Evolutionary conservation across 2,113 vertebrate species (phyloP), one percentile per base, ranked within the genome.

Genomic region (Vidua chalybeata): DNA sequence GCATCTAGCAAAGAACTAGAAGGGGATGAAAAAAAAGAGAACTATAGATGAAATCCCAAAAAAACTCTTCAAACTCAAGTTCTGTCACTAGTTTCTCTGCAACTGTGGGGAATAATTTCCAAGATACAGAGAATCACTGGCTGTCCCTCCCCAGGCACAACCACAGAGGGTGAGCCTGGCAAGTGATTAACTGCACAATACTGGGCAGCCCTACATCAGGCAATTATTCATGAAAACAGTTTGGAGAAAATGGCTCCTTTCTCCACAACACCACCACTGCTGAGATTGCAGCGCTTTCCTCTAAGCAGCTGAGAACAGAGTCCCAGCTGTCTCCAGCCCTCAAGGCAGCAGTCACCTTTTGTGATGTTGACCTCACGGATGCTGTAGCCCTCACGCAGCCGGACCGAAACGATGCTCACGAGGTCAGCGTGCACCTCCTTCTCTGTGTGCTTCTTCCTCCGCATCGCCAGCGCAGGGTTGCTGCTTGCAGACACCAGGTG

Each of bases 401-500:
- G 97, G 15, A 99, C 99, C 0, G 99, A 99, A 64, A 99, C 98
- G 2, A 99, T 98, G 93, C 99, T 99, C 93, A 99, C 98, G 11
- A 99, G 95, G 94, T 99, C 98, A 9, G 99, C 99, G 0, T 98
- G 98, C 81, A 99, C 98, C 87, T 99, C 99, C 87, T 99, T 99
- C 97, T 99, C 99, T 0, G 99, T 98, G 96, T 99, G 99, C 94
- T 99, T 99, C 97, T 99, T 99, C 90, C 99, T 98, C 43, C 99
- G 98, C 98, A 99, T 98, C 2, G 99, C 99, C 94, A 99, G 97
- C 2, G 99, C 98, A 0, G 99, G 99, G 96, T 99, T 99, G 79
- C 99, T 99, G 87, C 99, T 99, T 23, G 99, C 99, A 3, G 99
- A 99, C 92, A 99, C 99, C 94, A 99, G 97, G 93, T 99, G 99